These are phyloP conservation scores for Zootermopsis nevadensis DNA, from an alignment of 2,888 invertebrate species.

Conservation along the genomic window DNA sequence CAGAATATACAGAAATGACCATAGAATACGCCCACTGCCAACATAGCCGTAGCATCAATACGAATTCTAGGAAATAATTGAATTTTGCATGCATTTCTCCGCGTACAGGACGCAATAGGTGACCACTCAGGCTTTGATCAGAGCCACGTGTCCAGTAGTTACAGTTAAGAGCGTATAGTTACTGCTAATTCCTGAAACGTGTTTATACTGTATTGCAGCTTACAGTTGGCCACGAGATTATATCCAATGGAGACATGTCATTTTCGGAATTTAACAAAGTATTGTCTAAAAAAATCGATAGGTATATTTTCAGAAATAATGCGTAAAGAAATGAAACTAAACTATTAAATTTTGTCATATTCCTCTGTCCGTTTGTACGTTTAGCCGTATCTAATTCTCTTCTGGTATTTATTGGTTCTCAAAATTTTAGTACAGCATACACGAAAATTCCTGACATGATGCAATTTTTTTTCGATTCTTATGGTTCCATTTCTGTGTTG, in stretches of 20 bases:
- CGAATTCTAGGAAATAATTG: conserved; percentile 27
- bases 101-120: conserved; percentile 13
- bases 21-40: background rate
- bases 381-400: too few relatives aligned
- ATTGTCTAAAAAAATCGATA: too few relatives aligned
- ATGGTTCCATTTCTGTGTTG: too few relatives aligned
- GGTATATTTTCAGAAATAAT: too few relatives aligned
- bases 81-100: conserved; percentile 33
- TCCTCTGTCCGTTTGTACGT: too few relatives aligned
- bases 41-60: background rate
- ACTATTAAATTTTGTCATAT: too few relatives aligned
- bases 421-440: too few relatives aligned
- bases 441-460: too few relatives aligned
- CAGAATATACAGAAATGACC: background rate
- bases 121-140: conserved; percentile 27
- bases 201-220: background rate
- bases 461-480: too few relatives aligned
- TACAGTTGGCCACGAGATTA: background rate
- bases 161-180: conserved; percentile 11
- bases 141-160: conserved; percentile 3
- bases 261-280: too few relatives aligned
- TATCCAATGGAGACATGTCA: background rate
- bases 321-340: too few relatives aligned
- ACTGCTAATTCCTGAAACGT: conserved; percentile 9
- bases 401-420: too few relatives aligned